Evolutionary conservation across 2,888 invertebrate species (phyloP).

Genomic region (Pterobdella sp.): DNA sequence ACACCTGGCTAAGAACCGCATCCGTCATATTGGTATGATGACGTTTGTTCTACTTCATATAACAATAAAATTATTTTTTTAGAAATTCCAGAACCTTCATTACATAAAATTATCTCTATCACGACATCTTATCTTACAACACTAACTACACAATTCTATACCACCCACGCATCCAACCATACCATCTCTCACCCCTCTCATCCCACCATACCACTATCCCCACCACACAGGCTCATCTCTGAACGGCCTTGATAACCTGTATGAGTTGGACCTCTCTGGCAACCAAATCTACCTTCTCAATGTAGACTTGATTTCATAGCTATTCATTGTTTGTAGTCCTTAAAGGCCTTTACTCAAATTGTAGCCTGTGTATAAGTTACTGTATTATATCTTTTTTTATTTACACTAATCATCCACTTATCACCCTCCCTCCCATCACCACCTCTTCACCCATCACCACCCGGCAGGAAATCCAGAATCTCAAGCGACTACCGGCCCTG

Average conservation of each 20-base stretch:
- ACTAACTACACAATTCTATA: neutral
- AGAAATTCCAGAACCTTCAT: neutral
- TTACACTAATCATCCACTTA: neutral
- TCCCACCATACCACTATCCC: neutral
- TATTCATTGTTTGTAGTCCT: too few relatives aligned
- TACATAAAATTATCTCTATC: too few relatives aligned
- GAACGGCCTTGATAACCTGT: conserved; percentile 42
- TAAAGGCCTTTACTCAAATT: too few relatives aligned
- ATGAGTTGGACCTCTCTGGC: conserved; percentile 49
- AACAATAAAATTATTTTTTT: neutral
- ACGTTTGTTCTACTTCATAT: too few relatives aligned
- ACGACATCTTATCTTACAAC: neutral
- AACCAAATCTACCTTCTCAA: conserved; percentile 47
- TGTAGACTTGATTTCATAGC: conserved; percentile 40
- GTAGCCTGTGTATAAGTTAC: too few relatives aligned
- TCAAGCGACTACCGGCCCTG: neutral
- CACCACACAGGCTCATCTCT: conserved; percentile 44
- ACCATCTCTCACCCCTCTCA: neutral
- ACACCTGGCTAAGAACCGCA: too few relatives aligned
- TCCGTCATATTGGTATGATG: too few relatives aligned
- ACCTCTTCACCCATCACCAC: neutral
- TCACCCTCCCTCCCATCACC: neutral
- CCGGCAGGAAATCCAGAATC: neutral
- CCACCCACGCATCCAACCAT: neutral
- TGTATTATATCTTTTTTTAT: too few relatives aligned